Base-by-base conservation (phyloP, 2,888 invertebrate species). In the Drosophila monieri region DNA sequence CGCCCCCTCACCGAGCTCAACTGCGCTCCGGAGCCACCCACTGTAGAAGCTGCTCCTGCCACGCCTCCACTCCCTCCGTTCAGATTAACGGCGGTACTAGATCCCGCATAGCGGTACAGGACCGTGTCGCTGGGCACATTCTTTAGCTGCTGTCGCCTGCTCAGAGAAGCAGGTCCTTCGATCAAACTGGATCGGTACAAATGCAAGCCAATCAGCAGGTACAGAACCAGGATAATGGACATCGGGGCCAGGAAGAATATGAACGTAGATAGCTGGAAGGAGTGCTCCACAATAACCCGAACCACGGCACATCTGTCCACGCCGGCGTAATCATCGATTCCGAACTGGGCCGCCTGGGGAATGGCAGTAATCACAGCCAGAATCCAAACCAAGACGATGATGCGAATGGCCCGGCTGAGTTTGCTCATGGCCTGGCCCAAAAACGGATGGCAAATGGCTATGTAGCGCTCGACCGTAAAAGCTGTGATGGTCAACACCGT, bases 171-270 rank as follows among this genome's bases (percentile, higher is more conserved):
- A 3, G 70, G 78, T 6, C 73, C 79, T 3, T 78, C 84, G 46
- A 89, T 76, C 27, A 84, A 88, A 60, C 91, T 92, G 0, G 94
- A 93, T 39, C 93, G 92, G 70, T 93, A 93, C 74, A 96, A 92
- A 89, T 95, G 95, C 48, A 95, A 85, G 0, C 95, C 96, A 79
- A 96, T 96, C 77, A 96, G 92, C 59, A 95, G 92, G 89, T 97
- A 97, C 68, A 97, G 91, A 69, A 96, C 95, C n/a, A 95, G 94
- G 85, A 97, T 97, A 72, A 97, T 93, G 39, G 95, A 95, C 96
- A 97, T 97, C 3, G 97, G 97, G n/a, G 95, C 94, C 54, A 96
- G 94, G 90, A 97, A 97, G 91, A 97, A 96, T 78, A 97, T 92
- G 85, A 95, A 94, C 0, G 95, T 94, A 15, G 94, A 93, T n/a